Conservation (phyloP, 2,113 vertebrate species). For the Vanacampus margaritifer region DNA sequence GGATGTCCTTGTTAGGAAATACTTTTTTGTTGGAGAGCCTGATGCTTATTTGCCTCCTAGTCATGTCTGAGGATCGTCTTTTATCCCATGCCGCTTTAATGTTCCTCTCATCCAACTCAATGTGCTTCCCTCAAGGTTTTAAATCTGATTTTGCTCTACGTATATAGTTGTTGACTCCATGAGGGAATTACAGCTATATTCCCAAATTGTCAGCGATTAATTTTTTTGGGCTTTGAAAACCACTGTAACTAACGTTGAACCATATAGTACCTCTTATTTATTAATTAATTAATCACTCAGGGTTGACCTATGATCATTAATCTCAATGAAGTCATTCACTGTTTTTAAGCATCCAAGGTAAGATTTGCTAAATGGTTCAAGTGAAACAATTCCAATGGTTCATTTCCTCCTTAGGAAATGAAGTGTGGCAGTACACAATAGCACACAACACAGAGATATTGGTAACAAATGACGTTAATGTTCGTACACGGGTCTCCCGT, state of each 20-base stretch:
- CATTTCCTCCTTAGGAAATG: no score
- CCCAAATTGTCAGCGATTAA: background rate
- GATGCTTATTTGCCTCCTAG: constrained; percentile 19
- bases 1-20: constrained; percentile 15
- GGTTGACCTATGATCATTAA: no score
- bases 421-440: no score
- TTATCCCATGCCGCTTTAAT: constrained; percentile 11
- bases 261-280: background rate
- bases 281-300: no score
- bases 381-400: no score
- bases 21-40: constrained; percentile 17
- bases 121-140: background rate
- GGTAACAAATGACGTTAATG: no score
- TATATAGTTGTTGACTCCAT: background rate
- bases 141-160: background rate
- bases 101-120: background rate
- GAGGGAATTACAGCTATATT: background rate
- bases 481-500: no score
- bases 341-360: no score
- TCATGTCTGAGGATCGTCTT: constrained; percentile 6
- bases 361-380: no score
- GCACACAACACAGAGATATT: no score
- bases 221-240: background rate
- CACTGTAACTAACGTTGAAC: background rate
- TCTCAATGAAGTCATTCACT: no score